These are phyloP conservation scores for Coptotermes formosanus DNA, from an alignment of 1,140 invertebrate species.

Conservation along the genomic window DNA sequence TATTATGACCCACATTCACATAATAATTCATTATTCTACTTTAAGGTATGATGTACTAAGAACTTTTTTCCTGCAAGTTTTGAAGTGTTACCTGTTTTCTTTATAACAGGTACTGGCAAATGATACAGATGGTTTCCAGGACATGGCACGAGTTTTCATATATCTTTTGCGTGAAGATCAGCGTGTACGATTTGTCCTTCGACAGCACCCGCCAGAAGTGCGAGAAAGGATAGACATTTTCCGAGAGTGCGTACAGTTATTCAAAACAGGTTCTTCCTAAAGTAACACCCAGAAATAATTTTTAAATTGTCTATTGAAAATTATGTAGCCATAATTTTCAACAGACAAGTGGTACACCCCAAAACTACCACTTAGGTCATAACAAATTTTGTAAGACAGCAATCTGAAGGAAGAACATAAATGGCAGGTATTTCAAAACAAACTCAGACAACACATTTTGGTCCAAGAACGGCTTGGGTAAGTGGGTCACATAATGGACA, in stretches of 20 bases:
- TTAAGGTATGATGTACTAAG: too few species aligned
- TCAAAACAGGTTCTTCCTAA: background rate
- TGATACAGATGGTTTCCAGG: slow-evolving; percentile 76
- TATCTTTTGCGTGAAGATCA: slow-evolving; percentile 92
- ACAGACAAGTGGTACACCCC: background rate
- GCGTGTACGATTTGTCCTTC: slow-evolving; percentile 86
- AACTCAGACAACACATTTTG: too few species aligned
- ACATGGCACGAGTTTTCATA: slow-evolving; percentile 81
- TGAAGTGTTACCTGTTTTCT: background rate
- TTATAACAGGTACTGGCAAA: slow-evolving; percentile 70
- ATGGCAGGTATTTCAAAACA: too few species aligned
- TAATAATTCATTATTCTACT: too few species aligned
- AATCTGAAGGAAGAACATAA: too few species aligned
- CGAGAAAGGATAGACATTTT: slow-evolving; percentile 75
- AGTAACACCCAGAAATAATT: background rate
- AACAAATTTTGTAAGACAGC: too few species aligned
- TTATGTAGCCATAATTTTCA: too few species aligned
- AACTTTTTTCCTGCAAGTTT: too few species aligned
- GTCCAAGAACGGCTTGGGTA: too few species aligned
- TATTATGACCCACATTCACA: too few species aligned
- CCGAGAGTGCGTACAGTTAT: slow-evolving; percentile 62
- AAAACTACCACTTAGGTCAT: too few species aligned
- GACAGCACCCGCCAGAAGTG: slow-evolving; percentile 83
- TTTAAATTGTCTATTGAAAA: background rate
- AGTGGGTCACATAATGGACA: too few species aligned